Evolutionary conservation across 2,113 vertebrate genomes (phyloP).

Genomic region (Etheostoma cragini): DNA sequence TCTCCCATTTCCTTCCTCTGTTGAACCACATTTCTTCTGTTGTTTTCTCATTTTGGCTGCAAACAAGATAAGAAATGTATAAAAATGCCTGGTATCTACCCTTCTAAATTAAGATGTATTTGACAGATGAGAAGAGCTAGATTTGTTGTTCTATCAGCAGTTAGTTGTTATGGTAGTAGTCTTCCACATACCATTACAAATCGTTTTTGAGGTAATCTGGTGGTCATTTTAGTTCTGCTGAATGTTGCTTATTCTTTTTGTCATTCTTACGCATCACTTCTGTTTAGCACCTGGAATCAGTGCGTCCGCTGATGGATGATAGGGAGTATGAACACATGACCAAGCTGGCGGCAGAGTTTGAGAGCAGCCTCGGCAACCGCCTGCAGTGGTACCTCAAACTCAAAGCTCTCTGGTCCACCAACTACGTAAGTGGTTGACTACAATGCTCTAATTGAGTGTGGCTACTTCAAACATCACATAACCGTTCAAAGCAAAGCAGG

Average conservation of each 20-base stretch:
- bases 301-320: constrained; percentile 85
- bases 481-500: constrained; percentile 13
- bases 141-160: background rate
- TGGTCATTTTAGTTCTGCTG: background rate
- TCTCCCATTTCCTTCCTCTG: background rate
- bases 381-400: constrained; percentile 92
- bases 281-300: constrained; percentile 89
- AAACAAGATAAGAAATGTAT: background rate
- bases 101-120: background rate
- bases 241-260: background rate
- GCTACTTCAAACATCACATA: background rate
- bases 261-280: background rate
- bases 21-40: background rate
- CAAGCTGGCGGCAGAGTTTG: constrained; percentile 85
- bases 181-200: background rate
- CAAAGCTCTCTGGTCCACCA: constrained; percentile 91
- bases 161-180: background rate
- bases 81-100: background rate
- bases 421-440: constrained; percentile 88
- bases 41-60: background rate
- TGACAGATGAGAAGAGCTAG: background rate
- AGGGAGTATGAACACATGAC: constrained; percentile 80
- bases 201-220: background rate
- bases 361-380: constrained; percentile 84
- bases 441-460: background rate